Evolutionary conservation across 2,888 invertebrate species (phyloP), one percentile per base, ranked within the genome.

Genomic region (Andrena bicolor): DNA sequence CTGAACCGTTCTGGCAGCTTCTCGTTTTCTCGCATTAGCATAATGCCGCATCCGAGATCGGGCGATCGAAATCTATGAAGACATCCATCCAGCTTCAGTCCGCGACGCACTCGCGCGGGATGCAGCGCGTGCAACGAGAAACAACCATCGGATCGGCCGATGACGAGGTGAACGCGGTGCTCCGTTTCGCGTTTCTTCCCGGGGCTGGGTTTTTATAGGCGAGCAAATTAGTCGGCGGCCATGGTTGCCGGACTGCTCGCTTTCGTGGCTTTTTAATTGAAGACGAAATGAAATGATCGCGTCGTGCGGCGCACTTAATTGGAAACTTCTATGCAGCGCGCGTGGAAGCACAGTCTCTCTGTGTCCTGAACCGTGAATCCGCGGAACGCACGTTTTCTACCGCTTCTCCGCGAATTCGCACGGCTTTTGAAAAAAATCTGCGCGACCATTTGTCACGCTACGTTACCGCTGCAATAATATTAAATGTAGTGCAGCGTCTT

Each of bases 281-380:
- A 86, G 84, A 86, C 79, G 81, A 16, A 84, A 82, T 65, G 82
- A 86, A 88, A 80, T 83, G 82, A 85, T 70, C 80, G 76, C 61
- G 82, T 76, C 68, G 70, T 75, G 77, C 74, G 77, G 82, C 78
- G 82, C 56, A 23, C 56, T 23, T 90, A 90, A 90, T 91, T 91
- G 89, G 88, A 88, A 90, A 90, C 88, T 89, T 88, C 86, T 88
- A 87, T 84, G 70, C 88, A 79, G 87, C 87, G 90, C 87, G 88
- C 68, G 71, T 48, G 60, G 69, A 64, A 51, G 76, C 23, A 66
- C 69, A 60, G 51, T 65, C 60, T 49, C 48, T 68, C 68, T 60
- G 80, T 26, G 82, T 82, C 78, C 65, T 87, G 86, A 82, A 82
- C 79, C 88, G 83, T 89, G 83, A 89, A 89, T 90, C 85, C 85